Evolutionary conservation across 2,113 vertebrate species (phyloP).

Genomic region (Pachypanchax playfairii): DNA sequence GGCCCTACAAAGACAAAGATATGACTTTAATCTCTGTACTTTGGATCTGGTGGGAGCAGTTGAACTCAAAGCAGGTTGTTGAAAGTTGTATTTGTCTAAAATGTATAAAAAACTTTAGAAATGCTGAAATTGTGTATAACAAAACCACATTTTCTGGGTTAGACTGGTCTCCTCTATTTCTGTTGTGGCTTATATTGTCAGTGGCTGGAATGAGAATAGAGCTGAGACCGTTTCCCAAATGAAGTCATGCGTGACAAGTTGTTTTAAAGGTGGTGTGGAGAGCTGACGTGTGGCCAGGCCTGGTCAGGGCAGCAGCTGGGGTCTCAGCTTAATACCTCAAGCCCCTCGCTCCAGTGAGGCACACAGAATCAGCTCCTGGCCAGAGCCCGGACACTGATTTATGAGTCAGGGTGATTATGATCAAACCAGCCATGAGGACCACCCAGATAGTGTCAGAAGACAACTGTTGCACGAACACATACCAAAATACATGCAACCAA

Average conservation of each 20-base stretch:
- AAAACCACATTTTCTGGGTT: conserved; percentile 17
- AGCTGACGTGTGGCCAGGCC: conserved; percentile 72
- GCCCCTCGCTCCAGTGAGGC: conserved; percentile 66
- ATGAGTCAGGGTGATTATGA: conserved; percentile 79
- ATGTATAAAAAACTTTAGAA: conserved; percentile 24
- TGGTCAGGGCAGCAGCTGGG: conserved; percentile 52
- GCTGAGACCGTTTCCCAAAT: conserved; percentile 51
- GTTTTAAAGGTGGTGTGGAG: conserved; percentile 76
- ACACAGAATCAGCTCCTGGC: conserved; percentile 71
- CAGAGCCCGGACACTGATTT: conserved; percentile 76
- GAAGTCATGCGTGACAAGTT: conserved; percentile 63
- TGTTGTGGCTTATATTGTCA: conserved; percentile 3
- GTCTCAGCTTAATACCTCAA: conserved; percentile 68
- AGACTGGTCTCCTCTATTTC: conserved; percentile 10
- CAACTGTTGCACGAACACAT: conserved; percentile 42
- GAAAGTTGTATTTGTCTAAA: conserved; percentile 45
- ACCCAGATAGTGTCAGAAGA: conserved; percentile 74
- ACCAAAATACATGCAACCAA: conserved; percentile 26
- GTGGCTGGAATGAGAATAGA: conserved; percentile 22
- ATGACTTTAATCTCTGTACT: conserved; percentile 76
- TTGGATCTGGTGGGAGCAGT: conserved; percentile 45
- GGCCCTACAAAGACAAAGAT: conserved; percentile 64
- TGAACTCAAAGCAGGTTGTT: conserved; percentile 45
- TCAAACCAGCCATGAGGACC: conserved; percentile 78
- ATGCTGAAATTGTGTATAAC: conserved; percentile 1